Conservation (phyloP, 2,888 invertebrate genomes). For the Tachina lurida region DNA sequence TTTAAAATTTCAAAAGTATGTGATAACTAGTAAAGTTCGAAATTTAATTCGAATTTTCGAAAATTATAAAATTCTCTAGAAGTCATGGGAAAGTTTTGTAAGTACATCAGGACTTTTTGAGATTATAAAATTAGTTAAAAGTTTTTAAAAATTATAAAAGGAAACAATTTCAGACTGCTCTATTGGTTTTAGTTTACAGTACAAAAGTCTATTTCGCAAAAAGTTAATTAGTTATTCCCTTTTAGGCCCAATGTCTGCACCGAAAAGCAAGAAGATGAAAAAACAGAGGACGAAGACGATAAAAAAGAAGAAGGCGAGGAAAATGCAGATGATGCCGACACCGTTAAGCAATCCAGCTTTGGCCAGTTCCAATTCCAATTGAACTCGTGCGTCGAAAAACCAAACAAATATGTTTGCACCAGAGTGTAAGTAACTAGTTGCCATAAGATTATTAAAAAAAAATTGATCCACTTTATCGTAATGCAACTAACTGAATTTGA, state of each 20-base stretch:
- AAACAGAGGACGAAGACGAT: constrained; percentile 73
- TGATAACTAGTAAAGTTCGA: no score
- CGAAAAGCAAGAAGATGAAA: constrained; percentile 84
- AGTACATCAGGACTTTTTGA: no score
- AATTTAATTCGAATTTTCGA: no score
- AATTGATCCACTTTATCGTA: background rate
- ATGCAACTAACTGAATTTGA: background rate
- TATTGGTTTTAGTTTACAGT: no score
- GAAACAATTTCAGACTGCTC: no score
- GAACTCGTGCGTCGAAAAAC: constrained; percentile 82
- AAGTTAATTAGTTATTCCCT: constrained; percentile 35
- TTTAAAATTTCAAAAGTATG: no score
- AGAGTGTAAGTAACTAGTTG: constrained; percentile 80
- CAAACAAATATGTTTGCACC: constrained; percentile 82
- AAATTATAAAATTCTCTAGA: no score
- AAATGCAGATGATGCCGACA: constrained; percentile 74
- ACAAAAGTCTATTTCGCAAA: no score
- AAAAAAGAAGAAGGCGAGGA: constrained; percentile 66
- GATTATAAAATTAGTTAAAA: no score
- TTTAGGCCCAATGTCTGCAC: constrained; percentile 86
- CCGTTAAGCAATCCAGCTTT: constrained; percentile 75
- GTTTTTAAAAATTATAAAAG: no score
- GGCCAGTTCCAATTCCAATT: constrained; percentile 82
- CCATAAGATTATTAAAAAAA: background rate
- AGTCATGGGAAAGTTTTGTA: no score